Base-by-base conservation (phyloP, 1,140 invertebrate genomes). In the Rhynchophorus ferrugineus region DNA sequence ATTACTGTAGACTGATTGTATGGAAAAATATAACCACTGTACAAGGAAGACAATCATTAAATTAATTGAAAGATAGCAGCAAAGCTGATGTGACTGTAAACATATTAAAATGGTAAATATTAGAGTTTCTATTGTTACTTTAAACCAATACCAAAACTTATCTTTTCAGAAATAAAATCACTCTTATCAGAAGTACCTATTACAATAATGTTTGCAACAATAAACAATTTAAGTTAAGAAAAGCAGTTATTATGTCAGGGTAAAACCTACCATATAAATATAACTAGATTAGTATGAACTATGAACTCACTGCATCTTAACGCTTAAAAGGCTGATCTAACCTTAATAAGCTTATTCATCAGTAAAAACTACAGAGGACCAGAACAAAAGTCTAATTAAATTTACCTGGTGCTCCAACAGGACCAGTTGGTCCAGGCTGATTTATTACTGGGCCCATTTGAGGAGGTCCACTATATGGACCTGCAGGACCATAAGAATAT, bases 351-450 rank as follows among this genome's bases (percentile, higher is more conserved):
- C 11, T 29, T 6, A 11, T 29, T 29, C 24, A 29, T 11, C 5
- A 48, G 29, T 17, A 14, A 43, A 43, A 13, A 14, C n/a, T 54
- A 37, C 18, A 9, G 21, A 43, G 16, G 46, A 14, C 24, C 33
- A 19, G 20, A 42, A 22, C 44, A 38, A 22, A 44, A 49, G n/a
- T 44, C n/a, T 38, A 41, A 19, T 19, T 5, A 42, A 9, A 37
- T 41, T 47, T 37, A 37, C 21, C 16, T 22, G 21, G 22, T 37
- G 22, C 9, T 56, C 24, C 43, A 21, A 36, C 29, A 39, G 36
- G 16, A 33, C 21, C 9, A n/a, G 18, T 17, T 29, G 37, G 45
- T 3, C 1, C 14, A 11, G 51, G 52, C 37, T 58, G 56, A 35
- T 50, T 50, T 8, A 51, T 24, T 19, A 50, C 21, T 1, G 51